Conservation (phyloP, 2,888 invertebrate genomes). For the Drosophila tanythrix region DNA sequence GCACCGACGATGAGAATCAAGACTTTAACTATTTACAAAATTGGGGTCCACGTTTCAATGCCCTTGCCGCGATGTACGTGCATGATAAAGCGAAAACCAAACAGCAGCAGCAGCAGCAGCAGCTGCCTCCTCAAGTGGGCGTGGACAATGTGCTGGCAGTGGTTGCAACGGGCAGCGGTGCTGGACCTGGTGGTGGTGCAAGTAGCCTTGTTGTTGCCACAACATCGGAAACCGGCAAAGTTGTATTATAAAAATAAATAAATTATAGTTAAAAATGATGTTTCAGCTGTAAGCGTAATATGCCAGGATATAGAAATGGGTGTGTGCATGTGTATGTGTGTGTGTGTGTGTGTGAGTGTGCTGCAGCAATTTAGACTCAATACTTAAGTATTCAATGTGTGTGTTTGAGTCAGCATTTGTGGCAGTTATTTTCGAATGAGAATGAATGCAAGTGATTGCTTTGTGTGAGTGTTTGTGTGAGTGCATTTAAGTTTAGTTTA, state of each 20-base stretch:
- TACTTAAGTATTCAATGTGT: slow-evolving; percentile 40
- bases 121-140: slow-evolving; percentile 20
- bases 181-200: slow-evolving; percentile 59
- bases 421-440: background rate
- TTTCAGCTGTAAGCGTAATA: slow-evolving; percentile 73
- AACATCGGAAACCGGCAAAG: slow-evolving; percentile 57
- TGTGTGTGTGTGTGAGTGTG: background rate
- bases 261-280: slow-evolving; percentile 76
- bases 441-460: background rate
- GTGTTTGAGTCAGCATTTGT: slow-evolving; percentile 1
- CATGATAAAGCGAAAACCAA: slow-evolving; percentile 79
- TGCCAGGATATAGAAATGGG: slow-evolving; percentile 43
- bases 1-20: slow-evolving; percentile 97
- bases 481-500: slow-evolving; percentile 15
- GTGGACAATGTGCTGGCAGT: slow-evolving; percentile 58
- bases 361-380: slow-evolving; percentile 41
- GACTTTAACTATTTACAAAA: slow-evolving; percentile 98
- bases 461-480: background rate
- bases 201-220: slow-evolving; percentile 45
- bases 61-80: slow-evolving; percentile 97
- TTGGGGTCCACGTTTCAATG: slow-evolving; percentile 99
- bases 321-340: slow-evolving; percentile 14
- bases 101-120: slow-evolving; percentile 46
- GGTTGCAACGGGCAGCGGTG: slow-evolving; percentile 71
- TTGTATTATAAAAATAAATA: slow-evolving; percentile 80